phyloP scores from a whole-genome alignment of 2,113 vertebrate genomes.

The Chauna torquata region DNA sequence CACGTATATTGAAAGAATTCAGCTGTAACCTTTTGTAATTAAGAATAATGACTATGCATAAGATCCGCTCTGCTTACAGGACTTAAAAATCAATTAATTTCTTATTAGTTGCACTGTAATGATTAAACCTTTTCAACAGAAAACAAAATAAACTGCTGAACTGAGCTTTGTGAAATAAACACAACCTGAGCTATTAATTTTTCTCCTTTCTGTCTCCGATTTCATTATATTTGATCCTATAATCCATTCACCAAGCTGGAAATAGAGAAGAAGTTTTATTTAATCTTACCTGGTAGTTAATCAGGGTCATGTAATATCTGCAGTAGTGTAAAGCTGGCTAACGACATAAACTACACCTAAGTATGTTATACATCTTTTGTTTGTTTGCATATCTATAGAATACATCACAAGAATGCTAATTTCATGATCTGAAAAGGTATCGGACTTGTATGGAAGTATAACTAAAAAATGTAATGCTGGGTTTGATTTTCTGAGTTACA shows the following conservation, averaged over 20 bases:
- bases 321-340: slow-evolving; percentile 1
- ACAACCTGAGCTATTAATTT: slow-evolving; percentile 52
- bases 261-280: slow-evolving; percentile 51
- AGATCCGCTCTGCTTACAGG: slow-evolving; percentile 52
- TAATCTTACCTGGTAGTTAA: slow-evolving; percentile 38
- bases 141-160: slow-evolving; percentile 60
- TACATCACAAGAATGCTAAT: not conserved
- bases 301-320: slow-evolving; percentile 39
- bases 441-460: not conserved
- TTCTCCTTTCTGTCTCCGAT: slow-evolving; percentile 28
- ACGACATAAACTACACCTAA: not conserved
- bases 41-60: slow-evolving; percentile 58
- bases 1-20: slow-evolving; percentile 55
- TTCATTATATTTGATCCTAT: slow-evolving; percentile 58
- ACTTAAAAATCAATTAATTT: slow-evolving; percentile 75
- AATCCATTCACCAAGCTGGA: slow-evolving; percentile 32
- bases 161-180: slow-evolving; percentile 42
- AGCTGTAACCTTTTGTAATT: slow-evolving; percentile 68
- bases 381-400: not conserved
- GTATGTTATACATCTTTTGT: not conserved
- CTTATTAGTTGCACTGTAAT: slow-evolving; percentile 59
- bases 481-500: not conserved
- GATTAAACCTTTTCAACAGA: slow-evolving; percentile 41
- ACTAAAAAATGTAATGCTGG: not conserved
- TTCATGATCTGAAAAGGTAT: not conserved